Base-by-base conservation (phyloP, 2,113 vertebrate species). In the Scatophagus argus region DNA sequence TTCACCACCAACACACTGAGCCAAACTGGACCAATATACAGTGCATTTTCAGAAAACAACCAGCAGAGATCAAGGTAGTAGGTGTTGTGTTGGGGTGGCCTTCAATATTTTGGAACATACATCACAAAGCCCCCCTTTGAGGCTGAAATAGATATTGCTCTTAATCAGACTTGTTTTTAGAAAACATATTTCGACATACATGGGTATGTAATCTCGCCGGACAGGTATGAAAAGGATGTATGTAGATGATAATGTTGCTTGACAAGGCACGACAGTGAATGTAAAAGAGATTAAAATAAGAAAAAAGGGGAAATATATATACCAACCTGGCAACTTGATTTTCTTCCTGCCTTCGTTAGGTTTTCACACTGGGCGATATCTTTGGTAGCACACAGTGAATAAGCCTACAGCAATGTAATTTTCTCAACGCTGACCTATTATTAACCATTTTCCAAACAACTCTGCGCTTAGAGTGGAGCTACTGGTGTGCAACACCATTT, bases 31-130 rank as follows among this genome's bases (percentile, higher is more conserved):
- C 71, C 44, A 21, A 73, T 59, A 74, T 31, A 51, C 39, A 52
- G 41, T 51, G 65, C 65, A 68, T 81, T 59, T 84, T 77, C 44
- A 65, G 39, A 80, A 47, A 83, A 68, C 27, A 66, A 75, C 17
- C 54, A 41, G 23, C 46, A 77, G 44, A 77, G 58, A 71, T 74
- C 65, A 46, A n/a, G 69, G 70, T 7, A 10, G 19, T 63, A 49
- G 68, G 73, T 63, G 73, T 36, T 60, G 38, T 71, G 55, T 44
- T 72, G 16, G 4, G 69, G 23, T 75, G 75, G 49, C 66, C 44
- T 52, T 75, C 41, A 34, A 11, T 66, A 70, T 66, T 38, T 65
- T 51, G 25, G 25, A 74, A 69, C 41, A 70, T 10, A 63, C 38
- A 67, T 38, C 31, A 44, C 19, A 67, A 60, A 64, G 31, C 51